Percentiles rank a stretch among this genome's conserved stretches.
Evolutionary conservation across 2,113 vertebrate species (phyloP).

Genomic region (Scytalopus superciliaris): DNA sequence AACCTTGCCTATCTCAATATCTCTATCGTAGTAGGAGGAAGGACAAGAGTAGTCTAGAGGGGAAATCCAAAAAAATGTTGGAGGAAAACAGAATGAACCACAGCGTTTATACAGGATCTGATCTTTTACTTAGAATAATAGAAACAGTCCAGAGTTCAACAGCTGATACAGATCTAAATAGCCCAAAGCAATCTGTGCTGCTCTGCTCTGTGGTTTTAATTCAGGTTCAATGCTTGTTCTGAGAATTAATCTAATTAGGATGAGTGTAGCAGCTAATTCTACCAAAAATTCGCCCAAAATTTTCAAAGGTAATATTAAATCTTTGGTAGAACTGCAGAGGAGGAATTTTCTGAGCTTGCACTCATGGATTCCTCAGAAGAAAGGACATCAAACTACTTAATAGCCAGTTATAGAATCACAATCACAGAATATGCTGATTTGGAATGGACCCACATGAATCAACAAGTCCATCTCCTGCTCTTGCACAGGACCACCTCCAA

Average conservation of each 20-base stretch:
- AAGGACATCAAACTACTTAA: neutral
- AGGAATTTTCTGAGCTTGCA: neutral
- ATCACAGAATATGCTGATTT: neutral
- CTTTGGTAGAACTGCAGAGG: neutral
- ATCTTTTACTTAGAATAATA: neutral
- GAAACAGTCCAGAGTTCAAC: neutral
- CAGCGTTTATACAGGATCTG: neutral
- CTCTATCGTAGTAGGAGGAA: neutral
- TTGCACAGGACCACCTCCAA: neutral
- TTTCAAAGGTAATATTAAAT: neutral
- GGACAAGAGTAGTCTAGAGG: neutral
- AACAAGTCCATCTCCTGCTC: neutral
- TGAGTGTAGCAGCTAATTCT: neutral
- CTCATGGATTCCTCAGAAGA: neutral
- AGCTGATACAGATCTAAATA: neutral
- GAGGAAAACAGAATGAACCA: neutral
- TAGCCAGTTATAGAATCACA: neutral
- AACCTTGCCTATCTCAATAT: neutral
- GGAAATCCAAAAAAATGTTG: neutral
- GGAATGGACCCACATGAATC: neutral
- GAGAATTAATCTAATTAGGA: neutral
- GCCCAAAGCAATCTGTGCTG: neutral
- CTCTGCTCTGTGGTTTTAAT: slow-evolving; percentile 2
- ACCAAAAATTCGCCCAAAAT: neutral
- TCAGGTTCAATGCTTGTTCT: neutral